Percentiles rank a stretch among this genome's conserved stretches.
phyloP scores from a whole-genome alignment of 2,888 invertebrate species.

The Drosophila subsilvestris region DNA sequence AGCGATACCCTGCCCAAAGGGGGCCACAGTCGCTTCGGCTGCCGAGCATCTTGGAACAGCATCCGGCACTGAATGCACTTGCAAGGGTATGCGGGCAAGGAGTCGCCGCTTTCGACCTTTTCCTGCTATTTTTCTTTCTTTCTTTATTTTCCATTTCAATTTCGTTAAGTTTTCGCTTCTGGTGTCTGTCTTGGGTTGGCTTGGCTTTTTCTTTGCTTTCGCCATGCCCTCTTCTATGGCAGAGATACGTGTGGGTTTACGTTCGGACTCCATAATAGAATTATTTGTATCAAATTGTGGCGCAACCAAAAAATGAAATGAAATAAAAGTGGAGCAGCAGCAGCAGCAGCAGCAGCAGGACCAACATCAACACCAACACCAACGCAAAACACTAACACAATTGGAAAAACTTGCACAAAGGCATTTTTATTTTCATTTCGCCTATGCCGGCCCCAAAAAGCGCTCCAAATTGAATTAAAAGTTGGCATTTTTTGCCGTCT shows the following conservation, averaged over 20 bases:
- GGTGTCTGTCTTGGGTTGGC: constrained; percentile 12
- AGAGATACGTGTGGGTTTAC: constrained; percentile 44
- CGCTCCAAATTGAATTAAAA: constrained; percentile 71
- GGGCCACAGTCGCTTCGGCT: background rate
- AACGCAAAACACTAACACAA: constrained; percentile 55
- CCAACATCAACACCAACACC: constrained; percentile 5
- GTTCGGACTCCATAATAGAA: constrained; percentile 69
- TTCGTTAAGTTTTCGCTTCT: constrained; percentile 54
- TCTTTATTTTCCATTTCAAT: constrained; percentile 55
- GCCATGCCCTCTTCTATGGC: constrained; percentile 2
- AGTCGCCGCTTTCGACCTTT: no score
- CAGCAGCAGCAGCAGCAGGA: background rate
- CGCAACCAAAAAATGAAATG: constrained; percentile 53
- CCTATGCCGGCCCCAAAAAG: constrained; percentile 34
- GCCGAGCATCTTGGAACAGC: no score
- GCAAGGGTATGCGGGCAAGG: no score
- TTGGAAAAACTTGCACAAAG: constrained; percentile 66
- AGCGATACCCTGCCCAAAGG: constrained; percentile 9
- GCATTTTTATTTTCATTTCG: constrained; percentile 55
- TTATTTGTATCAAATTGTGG: constrained; percentile 79
- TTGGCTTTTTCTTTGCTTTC: constrained; percentile 7
- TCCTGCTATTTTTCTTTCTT: constrained; percentile 3
- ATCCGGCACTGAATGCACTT: no score
- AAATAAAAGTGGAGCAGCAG: constrained; percentile 57
- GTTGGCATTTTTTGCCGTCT: constrained; percentile 45